Base-by-base conservation (phyloP, 2,797 vertebrate species). In the Malurus leucopterus region DNA sequence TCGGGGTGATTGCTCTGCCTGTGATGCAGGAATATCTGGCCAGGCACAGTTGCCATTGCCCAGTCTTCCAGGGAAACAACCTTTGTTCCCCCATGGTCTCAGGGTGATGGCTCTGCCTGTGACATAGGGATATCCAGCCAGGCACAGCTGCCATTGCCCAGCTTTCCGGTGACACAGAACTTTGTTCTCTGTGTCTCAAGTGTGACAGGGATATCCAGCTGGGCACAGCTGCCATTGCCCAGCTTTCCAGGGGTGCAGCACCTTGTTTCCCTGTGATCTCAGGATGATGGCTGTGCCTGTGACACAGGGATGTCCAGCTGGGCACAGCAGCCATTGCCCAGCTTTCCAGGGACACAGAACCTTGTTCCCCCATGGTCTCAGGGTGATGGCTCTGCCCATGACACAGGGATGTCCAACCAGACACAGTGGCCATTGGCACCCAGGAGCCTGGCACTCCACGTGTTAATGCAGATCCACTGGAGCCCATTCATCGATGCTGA, bases 401-500 rank as follows among this genome's bases (percentile, higher is more conserved):
- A 1, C 32, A 19, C 7, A 6, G 50, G 44, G 41, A 15, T 3
- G 5, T 44, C 6, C 18, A 70, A 11, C 40, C 15, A 32, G 55
- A n/a, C 32, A 15, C 40, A 27, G 76, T 2, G 53, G 55, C 40
- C 47, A 27, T 15, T n/a, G 41, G 8, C 77, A 61, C 2, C 22
- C 65, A 49, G 41, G 46, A 46, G 21, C 63, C 78, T 40, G 53
- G 91, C 62, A 27, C 53, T 53, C 30, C 23, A 20, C 0, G 36
- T 0, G 57, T 85, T 91, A 94, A 89, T 36, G 63, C 92, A 81
- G 90, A 81, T 84, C 85, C 54, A 62, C 55, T 30, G 82, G 63
- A 80, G 84, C 51, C 75, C 64, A n/a, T 79, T 84, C 87, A 82
- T 73, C 4, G 73, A 86, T 54, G 92, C 7, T 94, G 94, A 93